Conservation (phyloP, 2,113 vertebrate species). For the Dasyornis broadbenti region DNA sequence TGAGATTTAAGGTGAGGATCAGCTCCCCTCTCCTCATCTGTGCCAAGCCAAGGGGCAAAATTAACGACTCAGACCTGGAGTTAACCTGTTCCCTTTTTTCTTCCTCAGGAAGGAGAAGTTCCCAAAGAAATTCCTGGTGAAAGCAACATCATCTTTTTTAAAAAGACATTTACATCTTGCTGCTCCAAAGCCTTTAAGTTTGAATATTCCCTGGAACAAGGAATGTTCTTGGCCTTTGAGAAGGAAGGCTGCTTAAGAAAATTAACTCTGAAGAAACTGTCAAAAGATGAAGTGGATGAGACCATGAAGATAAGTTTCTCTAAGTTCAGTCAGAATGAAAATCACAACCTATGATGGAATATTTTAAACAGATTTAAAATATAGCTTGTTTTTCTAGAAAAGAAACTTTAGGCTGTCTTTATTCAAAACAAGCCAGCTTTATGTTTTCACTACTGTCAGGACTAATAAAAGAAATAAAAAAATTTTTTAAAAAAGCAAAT, state of each 20-base stretch:
- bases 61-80: neutral
- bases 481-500: neutral
- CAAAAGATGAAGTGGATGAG: constrained; percentile 48
- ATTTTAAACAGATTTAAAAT: neutral
- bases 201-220: constrained; percentile 65
- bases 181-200: constrained; percentile 54
- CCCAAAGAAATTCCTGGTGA: constrained; percentile 56
- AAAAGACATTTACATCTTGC: constrained; percentile 46
- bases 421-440: neutral
- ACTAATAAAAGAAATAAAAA: neutral
- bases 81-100: neutral
- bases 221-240: constrained; percentile 71
- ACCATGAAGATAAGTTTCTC: constrained; percentile 49
- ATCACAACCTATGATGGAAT: neutral
- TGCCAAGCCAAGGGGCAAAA: neutral
- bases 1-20: constrained; percentile 49
- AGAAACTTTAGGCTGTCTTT: neutral
- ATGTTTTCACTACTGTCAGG: neutral
- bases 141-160: constrained; percentile 71
- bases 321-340: neutral
- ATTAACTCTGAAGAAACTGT: constrained; percentile 63
- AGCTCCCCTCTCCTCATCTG: neutral
- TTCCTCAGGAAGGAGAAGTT: constrained; percentile 63
- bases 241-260: constrained; percentile 25
- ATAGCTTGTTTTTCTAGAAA: neutral